Evolutionary conservation across 2,888 invertebrate species (phyloP).

Genomic region (Acronicta alni): DNA sequence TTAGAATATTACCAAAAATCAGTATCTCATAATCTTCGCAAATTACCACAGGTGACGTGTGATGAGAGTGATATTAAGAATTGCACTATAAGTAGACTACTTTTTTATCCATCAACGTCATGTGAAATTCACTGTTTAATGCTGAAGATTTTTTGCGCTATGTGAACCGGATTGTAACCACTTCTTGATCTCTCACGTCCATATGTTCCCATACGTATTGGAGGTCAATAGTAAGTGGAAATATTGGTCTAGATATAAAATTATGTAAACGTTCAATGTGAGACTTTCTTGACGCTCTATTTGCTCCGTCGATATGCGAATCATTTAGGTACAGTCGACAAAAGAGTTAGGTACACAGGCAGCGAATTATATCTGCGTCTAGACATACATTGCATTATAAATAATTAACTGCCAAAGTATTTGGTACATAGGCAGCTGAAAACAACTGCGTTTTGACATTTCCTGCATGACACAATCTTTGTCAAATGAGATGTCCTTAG

Average conservation of each 20-base stretch:
- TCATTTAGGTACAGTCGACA: conserved; percentile 43
- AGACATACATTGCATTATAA: too few species aligned
- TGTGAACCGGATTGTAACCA: conserved; percentile 40
- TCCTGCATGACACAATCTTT: too few species aligned
- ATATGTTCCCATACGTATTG: conserved; percentile 23
- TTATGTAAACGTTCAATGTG: conserved; percentile 22
- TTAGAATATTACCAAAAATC: too few species aligned
- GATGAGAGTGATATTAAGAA: conserved; percentile 7
- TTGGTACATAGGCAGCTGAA: too few species aligned
- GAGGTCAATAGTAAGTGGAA: conserved; percentile 41
- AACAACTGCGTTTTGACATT: too few species aligned
- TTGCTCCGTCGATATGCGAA: conserved; percentile 44
- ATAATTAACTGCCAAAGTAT: too few species aligned
- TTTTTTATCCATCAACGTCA: conserved; percentile 39
- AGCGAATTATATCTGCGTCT: too few species aligned
- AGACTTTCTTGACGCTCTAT: conserved; percentile 53
- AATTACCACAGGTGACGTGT: not conserved
- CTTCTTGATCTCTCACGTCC: conserved; percentile 37
- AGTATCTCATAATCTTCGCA: too few species aligned
- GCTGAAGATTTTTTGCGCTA: conserved; percentile 38
- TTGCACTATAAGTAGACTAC: conserved; percentile 27
- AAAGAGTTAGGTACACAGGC: too few species aligned
- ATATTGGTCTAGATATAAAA: conserved; percentile 36
- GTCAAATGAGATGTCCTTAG: too few species aligned
- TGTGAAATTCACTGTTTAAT: conserved; percentile 49